Percentiles rank a stretch among this genome's conserved stretches.
phyloP scores from a whole-genome alignment of 1,140 invertebrate genomes.

The Sycophila sp. region DNA sequence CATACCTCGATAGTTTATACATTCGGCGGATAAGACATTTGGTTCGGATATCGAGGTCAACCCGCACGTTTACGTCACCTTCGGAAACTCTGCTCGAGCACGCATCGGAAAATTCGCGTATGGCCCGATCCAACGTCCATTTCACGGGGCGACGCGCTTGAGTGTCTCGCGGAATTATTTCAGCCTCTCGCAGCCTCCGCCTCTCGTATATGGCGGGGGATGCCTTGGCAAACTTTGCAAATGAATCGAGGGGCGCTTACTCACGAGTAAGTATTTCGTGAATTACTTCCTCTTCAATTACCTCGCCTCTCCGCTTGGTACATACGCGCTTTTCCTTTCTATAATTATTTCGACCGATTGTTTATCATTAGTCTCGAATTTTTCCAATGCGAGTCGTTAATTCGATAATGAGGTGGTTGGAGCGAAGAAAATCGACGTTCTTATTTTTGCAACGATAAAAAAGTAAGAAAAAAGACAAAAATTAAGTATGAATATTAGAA shows the following conservation, averaged over 20 bases:
- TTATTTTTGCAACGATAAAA: too few relatives aligned
- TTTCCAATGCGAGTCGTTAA: background rate
- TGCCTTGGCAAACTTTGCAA: conserved; percentile 23
- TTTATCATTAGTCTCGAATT: too few relatives aligned
- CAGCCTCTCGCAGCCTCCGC: conserved; percentile 34
- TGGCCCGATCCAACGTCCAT: conserved; percentile 45
- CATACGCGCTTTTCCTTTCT: background rate
- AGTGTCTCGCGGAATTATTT: conserved; percentile 56
- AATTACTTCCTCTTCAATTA: conserved; percentile 21
- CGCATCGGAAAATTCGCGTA: background rate
- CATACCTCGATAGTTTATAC: background rate
- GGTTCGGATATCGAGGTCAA: background rate
- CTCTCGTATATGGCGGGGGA: background rate
- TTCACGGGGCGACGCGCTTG: conserved; percentile 54
- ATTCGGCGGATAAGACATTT: background rate
- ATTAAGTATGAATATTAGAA: too few relatives aligned
- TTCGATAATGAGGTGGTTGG: too few relatives aligned
- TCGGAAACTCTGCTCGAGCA: background rate
- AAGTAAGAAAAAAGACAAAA: too few relatives aligned
- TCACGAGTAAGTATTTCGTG: background rate
- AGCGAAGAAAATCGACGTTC: too few relatives aligned
- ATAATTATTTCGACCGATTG: conserved; percentile 12
- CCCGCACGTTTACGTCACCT: background rate
- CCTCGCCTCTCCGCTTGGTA: background rate
- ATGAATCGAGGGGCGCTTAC: conserved; percentile 12